Conservation (phyloP, 2,113 vertebrate genomes). For the Eidolon helvum region DNA sequence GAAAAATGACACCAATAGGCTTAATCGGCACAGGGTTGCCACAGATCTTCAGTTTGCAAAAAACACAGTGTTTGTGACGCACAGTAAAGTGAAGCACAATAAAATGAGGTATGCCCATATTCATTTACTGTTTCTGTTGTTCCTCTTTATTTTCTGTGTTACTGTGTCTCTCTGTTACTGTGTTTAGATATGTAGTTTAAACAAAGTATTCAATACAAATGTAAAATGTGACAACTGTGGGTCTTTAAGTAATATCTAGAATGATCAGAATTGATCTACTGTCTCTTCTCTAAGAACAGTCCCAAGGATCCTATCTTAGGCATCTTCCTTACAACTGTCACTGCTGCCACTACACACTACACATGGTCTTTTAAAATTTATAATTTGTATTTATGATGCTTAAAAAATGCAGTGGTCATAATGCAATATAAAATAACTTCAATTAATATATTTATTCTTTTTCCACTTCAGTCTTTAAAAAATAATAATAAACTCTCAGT, state of each 20-base stretch:
- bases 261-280: neutral
- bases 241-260: neutral
- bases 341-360: neutral
- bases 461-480: slow-evolving; percentile 40
- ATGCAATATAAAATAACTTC: slow-evolving; percentile 51
- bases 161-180: neutral
- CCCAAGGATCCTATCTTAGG: neutral
- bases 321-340: neutral
- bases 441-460: slow-evolving; percentile 62
- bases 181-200: neutral
- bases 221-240: neutral
- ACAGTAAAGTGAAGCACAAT: neutral
- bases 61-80: neutral
- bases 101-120: neutral
- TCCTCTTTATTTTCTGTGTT: neutral
- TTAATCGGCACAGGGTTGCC: neutral
- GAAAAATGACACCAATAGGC: neutral
- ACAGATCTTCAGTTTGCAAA: neutral
- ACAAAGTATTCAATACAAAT: neutral
- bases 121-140: neutral
- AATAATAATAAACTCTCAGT: slow-evolving; percentile 81
- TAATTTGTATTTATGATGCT: slow-evolving; percentile 53
- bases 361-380: slow-evolving; percentile 12
- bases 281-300: neutral
- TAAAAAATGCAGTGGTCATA: slow-evolving; percentile 38